Conservation (phyloP, 1,140 invertebrate species). For the Pseudomyrmex pallidus region DNA sequence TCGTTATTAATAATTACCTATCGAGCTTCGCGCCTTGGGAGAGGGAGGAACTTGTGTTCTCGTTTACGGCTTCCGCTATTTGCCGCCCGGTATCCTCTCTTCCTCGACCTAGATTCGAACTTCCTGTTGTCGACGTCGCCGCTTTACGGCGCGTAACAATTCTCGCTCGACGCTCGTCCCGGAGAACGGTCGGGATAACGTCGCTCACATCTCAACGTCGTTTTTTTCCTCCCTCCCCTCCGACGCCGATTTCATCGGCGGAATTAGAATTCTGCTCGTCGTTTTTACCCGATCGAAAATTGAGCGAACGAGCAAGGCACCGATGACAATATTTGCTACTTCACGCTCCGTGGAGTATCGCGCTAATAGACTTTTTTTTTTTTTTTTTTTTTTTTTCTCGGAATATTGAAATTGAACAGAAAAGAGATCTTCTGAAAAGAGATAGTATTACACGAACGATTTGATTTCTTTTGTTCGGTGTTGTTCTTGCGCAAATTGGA, state of each 20-base stretch:
- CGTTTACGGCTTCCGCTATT: slow-evolving; percentile 27
- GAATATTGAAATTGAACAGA: neutral
- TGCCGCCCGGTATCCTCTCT: slow-evolving; percentile 3
- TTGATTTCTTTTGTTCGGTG: neutral
- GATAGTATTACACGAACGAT: neutral
- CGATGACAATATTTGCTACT: neutral
- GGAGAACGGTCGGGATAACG: neutral
- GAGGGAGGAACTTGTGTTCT: neutral
- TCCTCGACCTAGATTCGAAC: neutral
- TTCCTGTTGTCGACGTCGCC: neutral
- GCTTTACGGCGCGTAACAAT: neutral
- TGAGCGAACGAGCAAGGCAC: slow-evolving; percentile 38
- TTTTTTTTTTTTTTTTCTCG: neutral
- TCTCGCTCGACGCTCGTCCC: neutral
- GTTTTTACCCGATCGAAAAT: neutral
- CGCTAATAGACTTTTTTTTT: neutral
- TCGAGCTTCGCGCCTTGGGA: neutral
- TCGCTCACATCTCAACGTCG: slow-evolving; percentile 41
- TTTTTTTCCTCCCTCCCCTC: neutral
- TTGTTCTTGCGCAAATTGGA: neutral
- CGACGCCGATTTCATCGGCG: neutral
- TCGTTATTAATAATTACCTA: slow-evolving; percentile 24
- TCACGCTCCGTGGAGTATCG: neutral
- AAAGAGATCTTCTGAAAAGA: neutral
- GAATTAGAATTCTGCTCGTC: neutral